phyloP scores from a whole-genome alignment of 2,888 invertebrate genomes.

The Phaonia tiefii region DNA sequence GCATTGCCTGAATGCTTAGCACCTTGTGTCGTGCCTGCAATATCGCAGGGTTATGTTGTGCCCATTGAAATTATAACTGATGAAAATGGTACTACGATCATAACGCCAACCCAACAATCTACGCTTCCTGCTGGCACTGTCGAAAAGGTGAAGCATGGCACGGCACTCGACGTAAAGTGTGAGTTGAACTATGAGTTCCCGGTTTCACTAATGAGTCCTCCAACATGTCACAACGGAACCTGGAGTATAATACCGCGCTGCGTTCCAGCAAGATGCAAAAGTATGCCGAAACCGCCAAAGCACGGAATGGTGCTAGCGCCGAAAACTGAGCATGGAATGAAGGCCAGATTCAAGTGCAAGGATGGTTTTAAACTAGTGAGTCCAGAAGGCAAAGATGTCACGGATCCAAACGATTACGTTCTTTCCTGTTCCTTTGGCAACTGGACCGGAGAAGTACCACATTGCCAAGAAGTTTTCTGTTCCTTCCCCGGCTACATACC shows the following conservation, averaged over 20 bases:
- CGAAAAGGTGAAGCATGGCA: conserved; percentile 84
- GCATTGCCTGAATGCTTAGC: conserved; percentile 94
- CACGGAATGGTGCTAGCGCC: conserved; percentile 98
- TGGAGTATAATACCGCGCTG: conserved; percentile 96
- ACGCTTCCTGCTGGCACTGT: conserved; percentile 79
- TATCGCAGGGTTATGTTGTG: conserved; percentile 88
- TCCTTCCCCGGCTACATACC: conserved; percentile 94
- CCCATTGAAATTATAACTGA: conserved; percentile 81
- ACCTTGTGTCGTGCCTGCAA: conserved; percentile 95
- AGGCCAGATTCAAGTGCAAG: conserved; percentile 95
- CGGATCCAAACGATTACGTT: conserved; percentile 83
- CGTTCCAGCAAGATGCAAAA: conserved; percentile 90
- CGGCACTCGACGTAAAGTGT: conserved; percentile 88
- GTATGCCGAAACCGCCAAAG: conserved; percentile 91
- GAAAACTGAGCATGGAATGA: conserved; percentile 98
- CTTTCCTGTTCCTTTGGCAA: conserved; percentile 95
- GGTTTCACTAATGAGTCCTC: conserved; percentile 86
- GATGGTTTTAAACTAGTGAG: conserved; percentile 94
- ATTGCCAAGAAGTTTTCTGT: conserved; percentile 94
- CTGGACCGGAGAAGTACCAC: conserved; percentile 94
- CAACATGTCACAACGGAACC: conserved; percentile 95
- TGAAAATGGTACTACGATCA: conserved; percentile 77
- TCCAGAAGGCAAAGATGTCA: conserved; percentile 81
- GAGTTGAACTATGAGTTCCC: conserved; percentile 92
- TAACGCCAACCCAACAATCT: conserved; percentile 76